Evolutionary conservation across 2,888 invertebrate species (phyloP).

Genomic region (Athalia circularis): DNA sequence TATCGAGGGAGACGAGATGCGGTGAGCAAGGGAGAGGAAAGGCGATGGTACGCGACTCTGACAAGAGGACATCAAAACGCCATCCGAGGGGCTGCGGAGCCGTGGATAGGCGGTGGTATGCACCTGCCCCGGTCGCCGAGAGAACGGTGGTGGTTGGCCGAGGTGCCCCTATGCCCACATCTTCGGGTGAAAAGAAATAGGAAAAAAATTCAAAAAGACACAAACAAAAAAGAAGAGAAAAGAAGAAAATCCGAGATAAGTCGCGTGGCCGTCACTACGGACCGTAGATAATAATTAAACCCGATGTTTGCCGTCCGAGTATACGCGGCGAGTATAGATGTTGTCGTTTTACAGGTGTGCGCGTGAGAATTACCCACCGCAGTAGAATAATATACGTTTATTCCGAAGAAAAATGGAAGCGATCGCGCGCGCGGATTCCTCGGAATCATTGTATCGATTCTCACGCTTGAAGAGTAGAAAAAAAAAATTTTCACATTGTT

Average conservation of each 20-base stretch:
- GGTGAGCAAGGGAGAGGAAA: constrained; percentile 25
- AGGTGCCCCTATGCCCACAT: constrained; percentile 67
- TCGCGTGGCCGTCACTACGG: constrained; percentile 45
- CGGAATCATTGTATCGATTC: too few species aligned
- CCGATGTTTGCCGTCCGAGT: constrained; percentile 50
- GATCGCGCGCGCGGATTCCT: too few species aligned
- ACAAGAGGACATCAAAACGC: constrained; percentile 44
- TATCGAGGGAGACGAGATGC: too few species aligned
- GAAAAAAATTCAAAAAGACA: background rate
- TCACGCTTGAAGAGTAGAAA: too few species aligned
- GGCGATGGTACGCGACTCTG: constrained; percentile 40
- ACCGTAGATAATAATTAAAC: constrained; percentile 50
- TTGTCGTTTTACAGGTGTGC: constrained; percentile 7
- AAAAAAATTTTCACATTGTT: too few species aligned
- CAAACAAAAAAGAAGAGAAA: background rate
- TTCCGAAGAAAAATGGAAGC: too few species aligned
- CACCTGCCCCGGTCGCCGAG: constrained; percentile 33
- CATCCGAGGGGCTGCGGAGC: constrained; percentile 34
- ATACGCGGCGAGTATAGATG: constrained; percentile 50
- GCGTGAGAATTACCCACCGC: too few species aligned
- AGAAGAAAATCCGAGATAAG: constrained; percentile 2
- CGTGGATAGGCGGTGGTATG: background rate
- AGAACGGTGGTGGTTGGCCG: constrained; percentile 11
- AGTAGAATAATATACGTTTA: too few species aligned
- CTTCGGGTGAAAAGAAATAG: constrained; percentile 13